Conservation (phyloP, 2,113 vertebrate species). For the Atlantisia rogersi region DNA sequence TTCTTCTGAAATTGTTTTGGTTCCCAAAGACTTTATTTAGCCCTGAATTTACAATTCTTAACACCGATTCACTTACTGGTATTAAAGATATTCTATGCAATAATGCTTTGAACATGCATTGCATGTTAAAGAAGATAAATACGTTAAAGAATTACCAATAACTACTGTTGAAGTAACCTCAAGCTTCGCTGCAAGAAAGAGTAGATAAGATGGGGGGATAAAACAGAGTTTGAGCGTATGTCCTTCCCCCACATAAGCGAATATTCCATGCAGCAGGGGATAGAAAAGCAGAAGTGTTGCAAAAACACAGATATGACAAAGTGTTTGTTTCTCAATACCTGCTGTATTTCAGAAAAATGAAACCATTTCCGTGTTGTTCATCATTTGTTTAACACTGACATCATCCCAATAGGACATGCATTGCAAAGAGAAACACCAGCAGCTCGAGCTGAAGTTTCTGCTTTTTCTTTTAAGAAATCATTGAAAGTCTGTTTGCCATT, state of each 20-base stretch:
- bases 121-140: not conserved
- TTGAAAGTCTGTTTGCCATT: not conserved
- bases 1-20: not conserved
- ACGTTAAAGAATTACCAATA: not conserved
- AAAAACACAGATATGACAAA: not conserved
- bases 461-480: not conserved
- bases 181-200: not conserved
- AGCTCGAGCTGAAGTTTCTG: not conserved
- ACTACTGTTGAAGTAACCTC: not conserved
- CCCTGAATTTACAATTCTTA: not conserved
- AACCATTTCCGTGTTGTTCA: not conserved
- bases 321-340: not conserved
- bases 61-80: not conserved
- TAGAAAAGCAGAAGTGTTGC: not conserved
- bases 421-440: not conserved
- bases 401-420: not conserved
- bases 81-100: not conserved
- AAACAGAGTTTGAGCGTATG: not conserved
- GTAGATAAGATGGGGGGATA: not conserved
- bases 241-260: not conserved
- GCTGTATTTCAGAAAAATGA: not conserved
- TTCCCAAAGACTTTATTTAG: not conserved
- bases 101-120: not conserved
- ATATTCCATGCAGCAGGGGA: fast-evolving
- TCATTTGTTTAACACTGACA: not conserved